These are phyloP conservation scores for Drosophila conformis DNA, from an alignment of 2,888 invertebrate genomes.

Conservation along the genomic window DNA sequence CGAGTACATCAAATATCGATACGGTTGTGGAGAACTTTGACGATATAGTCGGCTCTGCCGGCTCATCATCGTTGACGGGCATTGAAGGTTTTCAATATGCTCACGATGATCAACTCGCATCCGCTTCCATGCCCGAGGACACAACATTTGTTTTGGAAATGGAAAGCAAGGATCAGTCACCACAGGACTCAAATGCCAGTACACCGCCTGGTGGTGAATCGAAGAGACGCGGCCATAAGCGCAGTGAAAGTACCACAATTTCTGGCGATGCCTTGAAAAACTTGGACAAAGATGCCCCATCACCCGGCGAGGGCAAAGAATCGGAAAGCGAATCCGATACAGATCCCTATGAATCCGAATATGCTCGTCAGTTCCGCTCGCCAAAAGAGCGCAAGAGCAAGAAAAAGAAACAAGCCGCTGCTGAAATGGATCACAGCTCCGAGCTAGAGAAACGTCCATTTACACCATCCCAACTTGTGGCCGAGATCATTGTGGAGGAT, in stretches of 20 bases:
- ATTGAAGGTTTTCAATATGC: conserved; percentile 81
- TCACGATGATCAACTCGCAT: conserved; percentile 69
- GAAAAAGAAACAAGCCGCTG: conserved; percentile 82
- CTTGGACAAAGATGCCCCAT: conserved; percentile 72
- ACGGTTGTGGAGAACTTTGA: conserved; percentile 84
- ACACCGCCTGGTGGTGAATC: conserved; percentile 75
- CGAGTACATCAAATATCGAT: conserved; percentile 87
- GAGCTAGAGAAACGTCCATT: conserved; percentile 83
- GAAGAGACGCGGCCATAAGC: conserved; percentile 86
- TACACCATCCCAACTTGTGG: conserved; percentile 83
- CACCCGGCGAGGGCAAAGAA: conserved; percentile 83
- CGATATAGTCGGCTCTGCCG: conserved; percentile 83
- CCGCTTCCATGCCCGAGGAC: conserved; percentile 73
- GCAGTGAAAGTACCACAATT: conserved; percentile 86
- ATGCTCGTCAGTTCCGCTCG: conserved; percentile 85
- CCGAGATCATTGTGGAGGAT: conserved; percentile 84
- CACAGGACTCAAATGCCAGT: conserved; percentile 67
- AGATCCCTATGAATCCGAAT: conserved; percentile 85
- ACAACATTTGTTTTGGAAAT: conserved; percentile 77
- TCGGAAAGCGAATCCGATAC: conserved; percentile 85
- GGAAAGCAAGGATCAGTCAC: conserved; percentile 76
- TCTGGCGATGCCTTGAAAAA: conserved; percentile 74
- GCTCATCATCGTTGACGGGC: conserved; percentile 83
- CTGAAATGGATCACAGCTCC: conserved; percentile 82
- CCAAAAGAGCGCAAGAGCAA: conserved; percentile 83